Evolutionary conservation across 2,113 vertebrate species (phyloP), one percentile per base, ranked within the genome.

Genomic region (Lonchura striata): DNA sequence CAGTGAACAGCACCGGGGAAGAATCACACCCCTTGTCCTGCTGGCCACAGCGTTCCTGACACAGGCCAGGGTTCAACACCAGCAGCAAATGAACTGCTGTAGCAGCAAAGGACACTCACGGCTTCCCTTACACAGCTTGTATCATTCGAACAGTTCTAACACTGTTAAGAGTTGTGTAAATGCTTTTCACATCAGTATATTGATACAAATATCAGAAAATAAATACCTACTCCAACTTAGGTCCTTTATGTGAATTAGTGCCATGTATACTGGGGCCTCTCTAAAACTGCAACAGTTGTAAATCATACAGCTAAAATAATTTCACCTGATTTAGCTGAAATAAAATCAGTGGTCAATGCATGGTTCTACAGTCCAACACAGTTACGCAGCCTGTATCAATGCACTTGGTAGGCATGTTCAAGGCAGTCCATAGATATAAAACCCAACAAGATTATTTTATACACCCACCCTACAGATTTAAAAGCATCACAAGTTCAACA

Each of bases 91-190:
- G 1, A 50, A 4, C 53, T 31, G 46, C 37, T 37, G 42, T 6
- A 41, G 13, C 33, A 46, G 47, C 39, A 8, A 15, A 61, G 42
- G 46, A 28, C 33, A 4, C 17, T 14, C 24, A 1, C 52, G 52
- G 17, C 25, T 63, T 49, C 3, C 23, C 33, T 56, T 5, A 19
- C 10, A 0, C n/a, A 23, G 15, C 18, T 28, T 9, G 23, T 27
- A 3, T 8, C 0, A 1, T 28, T 41, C n/a, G 17, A 22, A 13
- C 49, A 35, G 15, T 59, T 54, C 49, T 23, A 2, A 31, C 8
- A 1, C 31, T 8, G 3, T 9, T 33, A n/a, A n/a, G 23, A 21
- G 31, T 16, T 33, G 7, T 23, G 12, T 14, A 15, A 39, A 18
- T 33, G n/a, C 9, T 35, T 87, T 63, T 39, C 39, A 4, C 17